These are phyloP conservation scores for Tholera decimalis DNA, from an alignment of 2,888 invertebrate genomes.

Conservation along the genomic window DNA sequence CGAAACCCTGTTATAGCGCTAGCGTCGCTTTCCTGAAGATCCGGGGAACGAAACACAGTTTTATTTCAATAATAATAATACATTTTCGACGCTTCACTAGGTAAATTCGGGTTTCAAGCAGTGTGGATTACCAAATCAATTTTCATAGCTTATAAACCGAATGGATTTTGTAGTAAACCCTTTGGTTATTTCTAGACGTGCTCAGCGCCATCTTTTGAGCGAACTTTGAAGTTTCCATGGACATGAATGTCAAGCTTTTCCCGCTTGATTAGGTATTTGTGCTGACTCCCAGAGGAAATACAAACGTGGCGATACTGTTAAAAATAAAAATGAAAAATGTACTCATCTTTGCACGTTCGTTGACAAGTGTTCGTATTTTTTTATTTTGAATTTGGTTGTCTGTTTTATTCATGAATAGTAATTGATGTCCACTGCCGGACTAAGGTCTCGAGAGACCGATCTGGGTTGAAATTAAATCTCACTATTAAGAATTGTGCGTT, in stretches of 20 bases:
- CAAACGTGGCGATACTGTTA: conserved; percentile 30
- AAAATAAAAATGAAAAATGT: conserved; percentile 55
- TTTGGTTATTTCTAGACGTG: neutral
- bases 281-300: conserved; percentile 58
- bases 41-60: conserved; percentile 46
- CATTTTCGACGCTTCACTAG: conserved; percentile 39
- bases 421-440: neutral
- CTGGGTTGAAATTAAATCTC: neutral
- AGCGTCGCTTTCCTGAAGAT: conserved; percentile 58
- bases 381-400: conserved; percentile 11
- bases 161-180: neutral
- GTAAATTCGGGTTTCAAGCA: conserved; percentile 24
- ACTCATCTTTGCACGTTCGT: conserved; percentile 16
- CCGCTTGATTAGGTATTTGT: conserved; percentile 58
- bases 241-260: conserved; percentile 39
- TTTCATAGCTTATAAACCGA: neutral
- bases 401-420: conserved; percentile 24
- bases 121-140: conserved; percentile 32
- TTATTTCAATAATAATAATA: conserved; percentile 53
- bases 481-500: neutral
- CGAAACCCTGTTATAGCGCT: conserved; percentile 66
- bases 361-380: conserved; percentile 27
- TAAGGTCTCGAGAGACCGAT: neutral
- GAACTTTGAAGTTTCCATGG: conserved; percentile 22
- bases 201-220: conserved; percentile 44